These are phyloP conservation scores for Malurus splendens DNA, from an alignment of 2,797 vertebrate genomes.

Conservation along the genomic window DNA sequence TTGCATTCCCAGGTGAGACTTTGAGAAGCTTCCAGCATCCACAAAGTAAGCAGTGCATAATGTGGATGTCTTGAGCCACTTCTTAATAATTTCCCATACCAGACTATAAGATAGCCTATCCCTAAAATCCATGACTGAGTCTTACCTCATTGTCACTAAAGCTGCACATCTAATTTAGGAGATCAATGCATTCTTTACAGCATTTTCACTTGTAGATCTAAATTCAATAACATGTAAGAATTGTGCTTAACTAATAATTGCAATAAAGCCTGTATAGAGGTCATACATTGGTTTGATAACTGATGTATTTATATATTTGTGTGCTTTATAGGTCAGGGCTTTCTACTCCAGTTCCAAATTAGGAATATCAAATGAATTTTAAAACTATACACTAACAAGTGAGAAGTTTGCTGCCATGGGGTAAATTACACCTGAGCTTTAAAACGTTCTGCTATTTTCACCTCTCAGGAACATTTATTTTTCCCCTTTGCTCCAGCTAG, in stretches of 20 bases:
- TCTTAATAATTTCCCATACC: neutral
- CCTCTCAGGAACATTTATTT: neutral
- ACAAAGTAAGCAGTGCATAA: neutral
- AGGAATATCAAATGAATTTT: neutral
- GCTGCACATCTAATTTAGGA: neutral
- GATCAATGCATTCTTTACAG: neutral
- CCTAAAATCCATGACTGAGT: neutral
- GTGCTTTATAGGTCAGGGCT: neutral
- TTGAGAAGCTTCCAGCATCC: neutral
- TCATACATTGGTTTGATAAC: neutral
- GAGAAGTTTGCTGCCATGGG: neutral
- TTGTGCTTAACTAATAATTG: neutral
- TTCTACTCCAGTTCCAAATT: neutral
- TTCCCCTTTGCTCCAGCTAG: neutral
- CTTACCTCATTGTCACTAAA: neutral
- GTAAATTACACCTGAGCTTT: neutral
- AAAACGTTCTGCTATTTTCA: neutral
- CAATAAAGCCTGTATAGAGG: neutral
- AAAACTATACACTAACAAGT: neutral
- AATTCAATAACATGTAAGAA: neutral
- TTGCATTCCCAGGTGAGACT: neutral
- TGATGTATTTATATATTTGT: conserved; percentile 8
- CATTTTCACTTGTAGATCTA: neutral
- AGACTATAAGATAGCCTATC: neutral
- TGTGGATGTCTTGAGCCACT: neutral